Percentiles rank a stretch among this genome's conserved stretches.
Evolutionary conservation across 2,113 vertebrate genomes (phyloP).

Genomic region (Corythornis vintsioides): DNA sequence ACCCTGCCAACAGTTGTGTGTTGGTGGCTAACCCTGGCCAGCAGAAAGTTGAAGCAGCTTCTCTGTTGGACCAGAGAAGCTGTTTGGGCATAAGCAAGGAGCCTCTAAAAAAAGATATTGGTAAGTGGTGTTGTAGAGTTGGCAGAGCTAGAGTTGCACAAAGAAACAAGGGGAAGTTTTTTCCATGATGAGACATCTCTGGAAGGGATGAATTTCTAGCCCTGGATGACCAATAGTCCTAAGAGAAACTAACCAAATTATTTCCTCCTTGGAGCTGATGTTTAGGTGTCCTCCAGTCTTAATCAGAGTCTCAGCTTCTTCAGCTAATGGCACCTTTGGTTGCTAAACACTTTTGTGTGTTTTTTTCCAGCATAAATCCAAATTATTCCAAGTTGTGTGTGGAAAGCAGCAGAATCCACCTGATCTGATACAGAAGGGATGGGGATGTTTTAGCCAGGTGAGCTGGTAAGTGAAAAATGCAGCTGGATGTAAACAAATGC

Average conservation of each 20-base stretch:
- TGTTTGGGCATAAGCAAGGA: not conserved
- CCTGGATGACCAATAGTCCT: not conserved
- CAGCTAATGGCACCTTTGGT: not conserved
- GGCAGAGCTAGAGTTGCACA: not conserved
- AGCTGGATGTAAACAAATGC: not conserved
- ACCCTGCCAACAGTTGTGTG: rapidly evolving
- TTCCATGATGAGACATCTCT: not conserved
- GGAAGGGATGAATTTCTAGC: not conserved
- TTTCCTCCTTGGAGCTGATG: not conserved
- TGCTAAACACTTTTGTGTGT: not conserved
- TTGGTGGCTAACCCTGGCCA: not conserved
- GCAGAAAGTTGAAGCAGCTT: not conserved
- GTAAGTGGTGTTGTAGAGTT: not conserved
- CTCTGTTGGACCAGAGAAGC: not conserved
- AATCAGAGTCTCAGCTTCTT: not conserved
- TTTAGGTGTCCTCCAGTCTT: not conserved
- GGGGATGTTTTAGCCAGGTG: not conserved
- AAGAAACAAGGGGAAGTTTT: not conserved
- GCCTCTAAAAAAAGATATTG: not conserved
- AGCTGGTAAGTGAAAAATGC: not conserved
- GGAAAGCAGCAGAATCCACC: not conserved
- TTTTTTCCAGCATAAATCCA: not conserved
- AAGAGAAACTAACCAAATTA: not conserved
- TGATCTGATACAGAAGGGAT: not conserved
- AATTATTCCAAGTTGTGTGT: not conserved